Percentiles rank a stretch among this genome's conserved stretches.
Evolutionary conservation across 2,797 vertebrate species (phyloP).

Genomic region (Champsocephalus esox): DNA sequence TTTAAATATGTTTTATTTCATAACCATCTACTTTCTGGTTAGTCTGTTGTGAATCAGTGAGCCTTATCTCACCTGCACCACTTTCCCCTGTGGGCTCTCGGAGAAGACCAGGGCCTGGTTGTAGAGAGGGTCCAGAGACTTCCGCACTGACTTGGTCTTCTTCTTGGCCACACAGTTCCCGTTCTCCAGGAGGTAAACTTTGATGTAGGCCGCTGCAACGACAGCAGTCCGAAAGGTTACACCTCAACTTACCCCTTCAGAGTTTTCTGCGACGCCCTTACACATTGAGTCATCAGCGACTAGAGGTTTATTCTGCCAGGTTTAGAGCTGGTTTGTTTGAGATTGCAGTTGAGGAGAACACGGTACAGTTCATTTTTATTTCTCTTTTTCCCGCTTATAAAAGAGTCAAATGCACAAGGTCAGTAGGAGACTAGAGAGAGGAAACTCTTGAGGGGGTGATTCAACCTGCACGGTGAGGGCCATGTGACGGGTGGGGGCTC

Average conservation of each 20-base stretch:
- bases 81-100: constrained; percentile 96
- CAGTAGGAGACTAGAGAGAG: no score
- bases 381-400: no score
- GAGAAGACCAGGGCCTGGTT: constrained; percentile 98
- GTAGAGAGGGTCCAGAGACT: constrained; percentile 96
- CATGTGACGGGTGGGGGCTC: no score
- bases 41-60: neutral
- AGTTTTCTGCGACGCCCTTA: neutral
- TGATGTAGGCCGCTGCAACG: constrained; percentile 94
- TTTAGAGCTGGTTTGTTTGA: no score
- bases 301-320: no score
- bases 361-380: no score
- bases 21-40: neutral
- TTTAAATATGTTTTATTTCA: neutral
- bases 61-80: constrained; percentile 90
- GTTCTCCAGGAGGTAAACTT: constrained; percentile 97
- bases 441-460: no score
- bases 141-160: constrained; percentile 97
- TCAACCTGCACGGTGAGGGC: no score
- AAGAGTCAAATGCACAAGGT: no score
- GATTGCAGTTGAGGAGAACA: no score
- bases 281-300: no score
- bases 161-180: constrained; percentile 95
- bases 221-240: constrained; percentile 17
- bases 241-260: neutral